Evolutionary conservation across 1,140 invertebrate genomes (phyloP).

Genomic region (Tetramorium alpestre): DNA sequence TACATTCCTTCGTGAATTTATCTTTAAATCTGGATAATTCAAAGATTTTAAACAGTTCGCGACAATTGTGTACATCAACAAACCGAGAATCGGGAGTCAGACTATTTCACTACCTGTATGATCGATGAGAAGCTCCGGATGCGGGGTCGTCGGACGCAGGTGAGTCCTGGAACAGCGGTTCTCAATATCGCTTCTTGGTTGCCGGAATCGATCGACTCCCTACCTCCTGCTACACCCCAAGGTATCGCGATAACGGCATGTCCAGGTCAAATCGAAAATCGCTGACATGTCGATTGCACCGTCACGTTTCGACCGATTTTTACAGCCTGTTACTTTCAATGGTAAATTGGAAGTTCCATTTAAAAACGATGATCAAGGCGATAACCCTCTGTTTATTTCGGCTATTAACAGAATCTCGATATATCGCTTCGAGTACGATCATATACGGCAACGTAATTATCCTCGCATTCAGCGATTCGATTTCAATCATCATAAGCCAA

Average conservation of each 20-base stretch:
- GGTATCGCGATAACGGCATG: background rate
- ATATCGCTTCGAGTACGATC: background rate
- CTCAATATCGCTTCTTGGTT: conserved; percentile 57
- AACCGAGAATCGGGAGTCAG: background rate
- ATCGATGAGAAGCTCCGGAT: conserved; percentile 72
- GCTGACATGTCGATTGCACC: background rate
- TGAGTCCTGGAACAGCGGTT: conserved; percentile 72
- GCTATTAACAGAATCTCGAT: background rate
- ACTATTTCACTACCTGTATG: conserved; percentile 44
- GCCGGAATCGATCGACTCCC: conserved; percentile 65
- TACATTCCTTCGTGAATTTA: background rate
- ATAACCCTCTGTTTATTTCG: background rate
- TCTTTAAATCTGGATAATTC: background rate
- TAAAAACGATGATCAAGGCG: background rate
- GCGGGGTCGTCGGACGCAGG: conserved; percentile 73
- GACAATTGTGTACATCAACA: background rate
- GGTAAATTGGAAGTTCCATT: background rate
- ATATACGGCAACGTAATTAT: background rate
- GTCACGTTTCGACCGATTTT: background rate
- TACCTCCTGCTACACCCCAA: conserved; percentile 33
- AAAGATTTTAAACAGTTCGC: background rate
- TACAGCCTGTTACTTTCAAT: background rate
- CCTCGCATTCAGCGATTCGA: background rate
- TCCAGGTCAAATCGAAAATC: conserved; percentile 1
- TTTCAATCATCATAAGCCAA: conserved; percentile 7